Base-by-base conservation (phyloP, 2,113 vertebrate species). In the Planiliza haematocheilus region DNA sequence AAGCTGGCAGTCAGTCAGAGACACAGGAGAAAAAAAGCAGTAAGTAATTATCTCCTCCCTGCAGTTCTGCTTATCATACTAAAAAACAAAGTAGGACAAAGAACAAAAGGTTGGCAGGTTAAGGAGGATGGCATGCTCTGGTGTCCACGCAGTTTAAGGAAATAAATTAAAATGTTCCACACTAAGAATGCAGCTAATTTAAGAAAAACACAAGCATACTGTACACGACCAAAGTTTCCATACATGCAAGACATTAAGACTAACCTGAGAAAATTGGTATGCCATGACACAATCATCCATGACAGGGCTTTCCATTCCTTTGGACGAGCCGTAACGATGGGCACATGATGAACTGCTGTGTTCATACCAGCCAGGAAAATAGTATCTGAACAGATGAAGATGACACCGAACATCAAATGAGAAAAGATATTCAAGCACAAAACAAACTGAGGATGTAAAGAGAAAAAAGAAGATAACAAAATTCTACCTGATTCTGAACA, bases 201-300 rank as follows among this genome's bases (percentile, higher is more conserved):
- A 3, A 7, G 8, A 30, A 30, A 41, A 8, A 41, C 10, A 49
- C 52, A 58, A 11, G 16, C 5, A 51, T 1, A 17, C 24, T 30
- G 24, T 30, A 30, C 24, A 30, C 24, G 5, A 30, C 24, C 24
- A 30, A 30, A 30, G 24, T 30, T 30, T 30, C 24, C 24, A 30
- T n/a, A n/a, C n/a, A n/a, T 37, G 39, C 2, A 58, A 5, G 21
- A 1, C 1, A 8, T 13, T 51, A 34, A 48, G 34, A 77, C 87
- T 82, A 83, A 98, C 98, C 96, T 99, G 98, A 74, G 94, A 95
- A 72, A 98, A 99, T 10, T 96, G 94, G 56, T 99, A 99, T 49
- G 94, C 93, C 94, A 97, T 95, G 68, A 96, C 95, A 83, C 91
- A 76, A 49, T 99, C 97, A 34, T 99, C 98, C 79, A 98, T 93